Base-by-base conservation (phyloP, 2,113 vertebrate genomes). In the Sinosuthora webbiana region DNA sequence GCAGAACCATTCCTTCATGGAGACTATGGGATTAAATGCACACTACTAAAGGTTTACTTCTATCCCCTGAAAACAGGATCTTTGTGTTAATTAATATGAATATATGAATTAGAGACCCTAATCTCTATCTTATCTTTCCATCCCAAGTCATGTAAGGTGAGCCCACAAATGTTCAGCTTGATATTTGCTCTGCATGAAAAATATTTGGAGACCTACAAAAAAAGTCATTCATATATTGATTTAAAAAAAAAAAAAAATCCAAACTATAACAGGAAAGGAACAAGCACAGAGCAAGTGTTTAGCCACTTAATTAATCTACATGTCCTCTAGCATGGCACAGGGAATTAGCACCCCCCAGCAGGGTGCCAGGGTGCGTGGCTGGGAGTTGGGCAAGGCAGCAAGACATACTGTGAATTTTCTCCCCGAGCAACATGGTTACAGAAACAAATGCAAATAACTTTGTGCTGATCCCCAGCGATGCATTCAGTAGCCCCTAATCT, bases 381-480 rank as follows among this genome's bases (percentile, higher is more conserved):
- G 25, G 73, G 74, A 88, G 90, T 5, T 45, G 12, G 76, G 59
- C 71, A 81, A 81, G 68, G 86, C 93, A 90, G 60, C 68, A 94
- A 90, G 83, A 23, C 94, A 94, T 83, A 78, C 95, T 94, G 96
- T 87, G 91, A 96, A 97, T 97, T 95, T 95, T 95, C 93, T 97
- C 69, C 80, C 47, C 2, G 20, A 91, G 92, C 83, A 94, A 53
- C 47, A 2, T 1, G 2, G 56, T 80, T 86, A 59, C 68, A 94
- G 90, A 92, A 96, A 96, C 92, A 91, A 95, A 95, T 96, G 95
- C 88, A 95, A 96, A 96, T 96, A 96, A 93, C 94, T 96, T 68
- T n/a, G 60, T 60, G 86, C 69, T 94, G 90, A 95, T 93, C 88
- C 90, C 39, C 79, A 90, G 88, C 0, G 0, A 92, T 90, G 76